Evolutionary conservation across 1,140 invertebrate genomes (phyloP).

Genomic region (Drosophila aff.): DNA sequence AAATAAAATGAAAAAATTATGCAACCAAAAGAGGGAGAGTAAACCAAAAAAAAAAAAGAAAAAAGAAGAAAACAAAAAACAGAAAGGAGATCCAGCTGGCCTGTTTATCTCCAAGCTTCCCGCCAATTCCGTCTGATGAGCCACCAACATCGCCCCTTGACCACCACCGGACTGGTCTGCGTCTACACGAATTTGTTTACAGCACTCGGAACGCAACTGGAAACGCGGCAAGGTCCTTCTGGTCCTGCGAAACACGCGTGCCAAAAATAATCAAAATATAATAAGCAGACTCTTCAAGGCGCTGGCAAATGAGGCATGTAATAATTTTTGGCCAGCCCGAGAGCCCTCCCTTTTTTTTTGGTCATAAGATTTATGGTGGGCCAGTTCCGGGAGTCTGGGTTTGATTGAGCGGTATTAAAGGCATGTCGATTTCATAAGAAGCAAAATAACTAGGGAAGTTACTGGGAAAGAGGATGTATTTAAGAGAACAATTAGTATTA

Average conservation of each 20-base stretch:
- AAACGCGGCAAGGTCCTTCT: conserved; percentile 14
- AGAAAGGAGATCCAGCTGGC: conserved; percentile 22
- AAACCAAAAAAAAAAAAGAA: not conserved
- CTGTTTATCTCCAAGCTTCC: conserved; percentile 25
- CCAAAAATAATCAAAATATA: conserved; percentile 79
- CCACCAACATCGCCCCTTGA: conserved; percentile 16
- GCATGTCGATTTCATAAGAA: not conserved
- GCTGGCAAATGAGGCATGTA: conserved; percentile 79
- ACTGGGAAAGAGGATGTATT: too few species aligned
- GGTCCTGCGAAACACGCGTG: conserved; percentile 57
- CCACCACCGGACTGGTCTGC: conserved; percentile 27
- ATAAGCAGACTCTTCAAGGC: conserved; percentile 77
- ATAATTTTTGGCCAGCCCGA: conserved; percentile 57
- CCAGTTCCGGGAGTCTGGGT: conserved; percentile 15
- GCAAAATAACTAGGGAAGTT: not conserved
- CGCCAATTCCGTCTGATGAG: conserved; percentile 19
- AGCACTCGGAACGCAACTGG: conserved; percentile 35
- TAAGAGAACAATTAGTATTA: not conserved
- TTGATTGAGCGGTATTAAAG: conserved; percentile 10
- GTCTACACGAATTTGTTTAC: conserved; percentile 77
- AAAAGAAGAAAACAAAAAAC: not conserved
- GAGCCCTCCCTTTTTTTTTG: conserved; percentile 11
- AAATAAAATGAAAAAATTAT: conserved; percentile 82
- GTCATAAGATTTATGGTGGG: conserved; percentile 42
- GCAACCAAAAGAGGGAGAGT: conserved; percentile 46